phyloP scores from a whole-genome alignment of 2,113 vertebrate genomes.

The Aramus guarauna region DNA sequence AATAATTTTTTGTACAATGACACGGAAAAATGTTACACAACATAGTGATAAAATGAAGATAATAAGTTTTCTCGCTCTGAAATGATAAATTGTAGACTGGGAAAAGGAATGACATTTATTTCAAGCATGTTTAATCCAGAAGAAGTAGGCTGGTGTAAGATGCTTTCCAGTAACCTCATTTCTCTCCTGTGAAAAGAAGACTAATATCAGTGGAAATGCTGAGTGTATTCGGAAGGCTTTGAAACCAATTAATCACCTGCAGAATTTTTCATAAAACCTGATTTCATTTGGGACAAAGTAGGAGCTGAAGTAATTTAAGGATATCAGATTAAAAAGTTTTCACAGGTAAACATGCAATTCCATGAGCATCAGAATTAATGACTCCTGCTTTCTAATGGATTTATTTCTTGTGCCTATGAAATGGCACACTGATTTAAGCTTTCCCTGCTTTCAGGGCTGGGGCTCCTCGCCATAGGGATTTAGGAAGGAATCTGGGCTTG shows the following conservation, averaged over 20 bases:
- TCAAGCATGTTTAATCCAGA: conserved; percentile 34
- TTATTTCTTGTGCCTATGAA: neutral
- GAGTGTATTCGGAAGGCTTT: conserved; percentile 20
- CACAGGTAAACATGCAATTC: conserved; percentile 46
- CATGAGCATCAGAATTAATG: conserved; percentile 32
- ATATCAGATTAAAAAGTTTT: conserved; percentile 57
- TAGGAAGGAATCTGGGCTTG: conserved; percentile 18
- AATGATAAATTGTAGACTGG: neutral
- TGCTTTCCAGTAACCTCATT: conserved; percentile 49
- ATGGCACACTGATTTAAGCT: neutral
- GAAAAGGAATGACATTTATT: conserved; percentile 37
- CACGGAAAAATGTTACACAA: neutral
- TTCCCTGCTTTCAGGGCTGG: neutral
- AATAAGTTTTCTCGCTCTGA: neutral
- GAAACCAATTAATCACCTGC: conserved; percentile 61
- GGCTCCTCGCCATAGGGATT: neutral
- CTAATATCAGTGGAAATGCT: conserved; percentile 44
- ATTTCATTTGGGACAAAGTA: conserved; percentile 54
- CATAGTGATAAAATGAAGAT: neutral
- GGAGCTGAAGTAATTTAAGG: conserved; percentile 55
- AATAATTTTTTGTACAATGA: neutral
- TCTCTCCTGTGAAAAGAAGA: conserved; percentile 48
- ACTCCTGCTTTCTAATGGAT: conserved; percentile 1
- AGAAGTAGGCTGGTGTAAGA: conserved; percentile 21
- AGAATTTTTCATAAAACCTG: conserved; percentile 38